phyloP scores from a whole-genome alignment of 2,113 vertebrate species.

The Podarcis raffonei region DNA sequence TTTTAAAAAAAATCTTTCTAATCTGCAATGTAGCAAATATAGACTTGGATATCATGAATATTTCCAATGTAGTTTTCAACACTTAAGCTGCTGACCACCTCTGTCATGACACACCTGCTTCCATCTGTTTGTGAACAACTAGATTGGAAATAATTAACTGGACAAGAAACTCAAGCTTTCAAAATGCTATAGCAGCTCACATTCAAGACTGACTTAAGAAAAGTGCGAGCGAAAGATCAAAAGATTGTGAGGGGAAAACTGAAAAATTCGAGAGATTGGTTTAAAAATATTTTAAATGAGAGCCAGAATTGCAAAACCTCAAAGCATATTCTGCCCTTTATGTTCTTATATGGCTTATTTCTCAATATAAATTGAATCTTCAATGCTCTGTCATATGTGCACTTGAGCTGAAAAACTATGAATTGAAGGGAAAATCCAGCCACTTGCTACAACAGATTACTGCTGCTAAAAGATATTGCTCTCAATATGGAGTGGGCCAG shows the following conservation, averaged over 20 bases:
- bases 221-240: neutral
- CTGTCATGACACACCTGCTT: neutral
- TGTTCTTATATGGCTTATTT: neutral
- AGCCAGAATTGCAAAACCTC: neutral
- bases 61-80: neutral
- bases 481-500: neutral
- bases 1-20: neutral
- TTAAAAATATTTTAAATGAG: neutral
- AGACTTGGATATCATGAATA: neutral
- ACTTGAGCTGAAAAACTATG: neutral
- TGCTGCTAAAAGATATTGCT: neutral
- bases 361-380: neutral
- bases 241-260: neutral
- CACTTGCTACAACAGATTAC: neutral
- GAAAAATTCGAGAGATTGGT: neutral
- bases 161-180: neutral
- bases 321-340: neutral
- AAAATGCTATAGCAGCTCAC: neutral
- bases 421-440: neutral
- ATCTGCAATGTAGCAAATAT: neutral
- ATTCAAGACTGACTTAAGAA: neutral
- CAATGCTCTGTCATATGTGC: neutral
- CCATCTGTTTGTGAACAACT: neutral
- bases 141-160: neutral
- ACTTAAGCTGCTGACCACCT: neutral